These are phyloP conservation scores for Pseudomyrmex dendroicus DNA, from an alignment of 1,140 invertebrate species.

Conservation along the genomic window DNA sequence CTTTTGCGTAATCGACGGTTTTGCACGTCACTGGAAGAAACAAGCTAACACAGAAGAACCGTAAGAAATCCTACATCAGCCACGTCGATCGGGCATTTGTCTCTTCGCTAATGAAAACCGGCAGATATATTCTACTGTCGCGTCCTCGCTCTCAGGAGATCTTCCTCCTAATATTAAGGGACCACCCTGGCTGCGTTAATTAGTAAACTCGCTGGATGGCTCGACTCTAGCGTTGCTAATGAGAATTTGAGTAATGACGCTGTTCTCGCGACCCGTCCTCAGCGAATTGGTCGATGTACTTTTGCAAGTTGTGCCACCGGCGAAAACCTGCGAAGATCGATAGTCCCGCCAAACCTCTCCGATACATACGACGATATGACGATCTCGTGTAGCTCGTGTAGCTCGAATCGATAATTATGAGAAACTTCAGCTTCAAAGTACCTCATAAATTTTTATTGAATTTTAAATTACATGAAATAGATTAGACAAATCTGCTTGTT, in stretches of 20 bases:
- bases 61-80: conserved; percentile 56
- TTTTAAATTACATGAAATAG: conserved; percentile 40
- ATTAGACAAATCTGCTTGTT: conserved; percentile 38
- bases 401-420: conserved; percentile 37
- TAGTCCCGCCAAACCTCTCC: conserved; percentile 59
- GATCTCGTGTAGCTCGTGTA: background rate
- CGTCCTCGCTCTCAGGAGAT: conserved; percentile 60
- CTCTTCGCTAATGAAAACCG: conserved; percentile 74
- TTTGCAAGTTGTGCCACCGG: conserved; percentile 64
- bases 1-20: background rate
- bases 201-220: conserved; percentile 79
- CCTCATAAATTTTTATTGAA: conserved; percentile 54
- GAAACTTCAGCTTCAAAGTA: background rate
- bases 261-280: conserved; percentile 69
- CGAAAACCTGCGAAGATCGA: conserved; percentile 59
- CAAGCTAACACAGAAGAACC: background rate
- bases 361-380: conserved; percentile 21
- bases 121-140: conserved; percentile 74
- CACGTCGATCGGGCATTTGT: conserved; percentile 71
- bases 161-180: conserved; percentile 73
- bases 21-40: background rate
- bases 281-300: conserved; percentile 68
- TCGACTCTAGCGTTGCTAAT: conserved; percentile 76
- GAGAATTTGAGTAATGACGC: conserved; percentile 82
- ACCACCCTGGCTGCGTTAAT: conserved; percentile 78